Conservation (phyloP, 2,888 invertebrate species). For the Drosophila demipolita region DNA sequence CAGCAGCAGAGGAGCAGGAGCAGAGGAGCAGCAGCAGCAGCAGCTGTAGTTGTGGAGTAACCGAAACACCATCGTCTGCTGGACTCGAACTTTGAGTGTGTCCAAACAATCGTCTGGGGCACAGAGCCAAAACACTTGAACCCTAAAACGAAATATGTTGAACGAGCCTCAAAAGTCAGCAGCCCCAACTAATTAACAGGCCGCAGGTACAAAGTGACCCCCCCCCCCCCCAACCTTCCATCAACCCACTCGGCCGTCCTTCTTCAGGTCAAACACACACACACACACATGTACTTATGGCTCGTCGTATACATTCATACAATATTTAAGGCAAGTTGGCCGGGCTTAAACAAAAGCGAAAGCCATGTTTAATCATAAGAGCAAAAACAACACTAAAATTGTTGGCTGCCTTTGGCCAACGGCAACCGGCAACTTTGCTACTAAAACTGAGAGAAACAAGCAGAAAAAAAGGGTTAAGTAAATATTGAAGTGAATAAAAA, state of each 20-base stretch:
- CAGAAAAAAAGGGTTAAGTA: slow-evolving; percentile 78
- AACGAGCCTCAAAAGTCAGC: slow-evolving; percentile 73
- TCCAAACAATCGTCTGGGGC: slow-evolving; percentile 39
- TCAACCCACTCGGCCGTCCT: background rate
- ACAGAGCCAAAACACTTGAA: slow-evolving; percentile 61
- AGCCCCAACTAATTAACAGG: slow-evolving; percentile 77
- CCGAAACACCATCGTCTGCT: slow-evolving; percentile 10
- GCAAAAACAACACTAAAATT: slow-evolving; percentile 73
- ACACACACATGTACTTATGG: background rate
- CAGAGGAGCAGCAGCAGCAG: background rate
- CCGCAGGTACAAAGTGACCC: slow-evolving; percentile 69
- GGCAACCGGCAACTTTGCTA: slow-evolving; percentile 53
- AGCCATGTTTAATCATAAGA: slow-evolving; percentile 80
- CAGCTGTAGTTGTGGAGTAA: slow-evolving; percentile 1
- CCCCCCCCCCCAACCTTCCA: background rate
- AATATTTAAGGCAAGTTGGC: slow-evolving; percentile 74
- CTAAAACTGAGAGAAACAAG: slow-evolving; percentile 57
- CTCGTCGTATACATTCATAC: slow-evolving; percentile 55
- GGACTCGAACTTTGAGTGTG: slow-evolving; percentile 32
- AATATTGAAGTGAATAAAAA: slow-evolving; percentile 80
- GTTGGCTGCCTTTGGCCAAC: slow-evolving; percentile 67
- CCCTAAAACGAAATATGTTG: slow-evolving; percentile 76
- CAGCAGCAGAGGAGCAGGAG: slow-evolving; percentile 31
- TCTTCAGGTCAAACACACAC: slow-evolving; percentile 7
- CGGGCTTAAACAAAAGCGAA: slow-evolving; percentile 77